Base-by-base conservation (phyloP, 2,888 invertebrate genomes). In the Eubasilissa splendida region DNA sequence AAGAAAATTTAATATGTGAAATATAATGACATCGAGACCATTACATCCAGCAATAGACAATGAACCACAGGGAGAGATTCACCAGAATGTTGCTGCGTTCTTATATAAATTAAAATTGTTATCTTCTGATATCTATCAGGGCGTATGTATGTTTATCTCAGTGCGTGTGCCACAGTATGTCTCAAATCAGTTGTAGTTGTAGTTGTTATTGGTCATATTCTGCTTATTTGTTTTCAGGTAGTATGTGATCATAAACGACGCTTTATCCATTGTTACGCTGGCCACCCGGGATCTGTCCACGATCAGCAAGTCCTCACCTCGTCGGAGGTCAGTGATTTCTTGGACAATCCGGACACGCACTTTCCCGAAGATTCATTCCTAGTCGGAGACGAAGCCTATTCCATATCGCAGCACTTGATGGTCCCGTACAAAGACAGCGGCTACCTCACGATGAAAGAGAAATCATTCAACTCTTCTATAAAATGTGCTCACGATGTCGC, bases 171-270 rank as follows among this genome's bases (percentile, higher is more conserved):
- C 42, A 42, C 42, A 1, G 7, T n/a, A n/a, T 7, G 42, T 42
- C 7, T 7, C 42, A 42, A 42, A 42, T 7, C 0, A 42, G 42
- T 42, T 42, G 42, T 42, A 42, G 42, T 3, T 42, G 3, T 2
- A 42, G 1, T 42, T 42, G 22, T 42, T 42, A 42, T 42, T 42
- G 42, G 42, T 42, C 22, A 22, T 22, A 4, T 5, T 42, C 42
- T 7, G 42, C 42, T 42, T 42, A 42, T 42, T 42, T n/a, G 5
- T 33, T 58, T 73, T 12, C 54, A 73, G 71, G 56, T 73, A 3
- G 33, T 73, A 11, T 73, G 71, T 31, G 71, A 73, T 56, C 71
- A 56, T 22, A 54, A 33, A 8, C 58, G n/a, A 12, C 71, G 71
- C 22, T 73, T 73, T 33, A 56, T 31, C 11, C 71, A 73, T 56